These are phyloP conservation scores for Rousettus madagascariensis DNA, from an alignment of 2,797 vertebrate genomes.

Conservation along the genomic window DNA sequence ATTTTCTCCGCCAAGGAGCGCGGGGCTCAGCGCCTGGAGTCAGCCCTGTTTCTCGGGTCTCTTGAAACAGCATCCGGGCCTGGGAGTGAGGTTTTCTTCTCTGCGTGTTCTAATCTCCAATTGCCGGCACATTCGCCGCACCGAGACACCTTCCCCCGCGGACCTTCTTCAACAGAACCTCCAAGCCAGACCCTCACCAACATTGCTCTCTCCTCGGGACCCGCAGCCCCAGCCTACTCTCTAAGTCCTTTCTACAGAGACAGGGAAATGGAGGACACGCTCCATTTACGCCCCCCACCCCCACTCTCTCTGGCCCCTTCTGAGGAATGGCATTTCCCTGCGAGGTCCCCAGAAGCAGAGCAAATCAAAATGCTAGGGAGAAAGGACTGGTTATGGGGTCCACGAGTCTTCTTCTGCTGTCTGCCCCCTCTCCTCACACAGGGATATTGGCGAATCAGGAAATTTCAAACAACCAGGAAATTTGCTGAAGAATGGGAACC, in stretches of 20 bases:
- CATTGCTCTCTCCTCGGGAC: background rate
- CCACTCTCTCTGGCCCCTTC: background rate
- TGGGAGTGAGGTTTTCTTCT: background rate
- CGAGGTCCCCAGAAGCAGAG: background rate
- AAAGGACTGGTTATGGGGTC: background rate
- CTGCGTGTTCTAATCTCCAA: background rate
- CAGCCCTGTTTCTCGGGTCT: background rate
- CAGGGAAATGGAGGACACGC: fast-evolving
- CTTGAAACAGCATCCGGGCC: background rate
- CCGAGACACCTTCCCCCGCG: fast-evolving
- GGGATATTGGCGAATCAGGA: background rate
- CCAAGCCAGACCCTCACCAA: background rate
- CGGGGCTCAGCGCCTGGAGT: background rate
- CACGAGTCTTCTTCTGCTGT: background rate
- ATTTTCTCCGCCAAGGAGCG: background rate
- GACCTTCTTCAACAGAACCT: background rate
- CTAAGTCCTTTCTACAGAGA: background rate
- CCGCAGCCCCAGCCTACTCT: too few relatives aligned
- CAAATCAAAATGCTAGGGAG: background rate
- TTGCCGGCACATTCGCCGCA: fast-evolving
- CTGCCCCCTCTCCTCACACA: background rate
- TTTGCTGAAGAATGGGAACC: background rate
- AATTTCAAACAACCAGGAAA: background rate
- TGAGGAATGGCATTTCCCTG: background rate
- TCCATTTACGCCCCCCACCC: background rate